A percentile compares a stretch with the other conserved stretches of the same genome.
Evolutionary conservation across 2,797 vertebrate genomes (phyloP).

Genomic region (Coluber constrictor): DNA sequence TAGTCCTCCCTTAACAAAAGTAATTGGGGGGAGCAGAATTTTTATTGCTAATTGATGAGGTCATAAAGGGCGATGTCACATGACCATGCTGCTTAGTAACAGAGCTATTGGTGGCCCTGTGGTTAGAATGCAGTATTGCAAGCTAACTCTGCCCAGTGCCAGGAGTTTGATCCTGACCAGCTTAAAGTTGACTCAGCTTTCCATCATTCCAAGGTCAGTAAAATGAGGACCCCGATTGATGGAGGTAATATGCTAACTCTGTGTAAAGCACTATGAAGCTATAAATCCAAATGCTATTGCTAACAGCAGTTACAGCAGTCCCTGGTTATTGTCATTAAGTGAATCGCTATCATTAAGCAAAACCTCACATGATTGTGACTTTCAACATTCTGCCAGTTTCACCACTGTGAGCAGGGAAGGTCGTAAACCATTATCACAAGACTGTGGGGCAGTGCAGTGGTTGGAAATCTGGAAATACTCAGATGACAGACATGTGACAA

Average conservation of each 20-base stretch:
- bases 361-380: not conserved
- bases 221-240: not conserved
- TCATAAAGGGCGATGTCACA: not conserved
- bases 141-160: not conserved
- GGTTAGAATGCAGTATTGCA: not conserved
- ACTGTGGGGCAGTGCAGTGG: not conserved
- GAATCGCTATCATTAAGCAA: not conserved
- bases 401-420: not conserved
- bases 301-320: not conserved
- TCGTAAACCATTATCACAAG: not conserved
- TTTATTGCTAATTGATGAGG: not conserved
- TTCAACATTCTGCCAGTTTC: not conserved
- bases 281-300: not conserved
- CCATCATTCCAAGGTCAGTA: not conserved
- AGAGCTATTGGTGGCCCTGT: not conserved
- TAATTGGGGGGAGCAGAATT: not conserved
- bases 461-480: not conserved
- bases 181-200: not conserved
- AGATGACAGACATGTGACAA: not conserved
- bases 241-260: not conserved
- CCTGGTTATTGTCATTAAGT: not conserved
- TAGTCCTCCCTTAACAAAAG: not conserved
- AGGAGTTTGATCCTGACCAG: not conserved
- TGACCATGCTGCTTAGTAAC: not conserved
- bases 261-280: not conserved